Conservation (phyloP, 2,888 invertebrate species). For the Scotopteryx bipunctaria region DNA sequence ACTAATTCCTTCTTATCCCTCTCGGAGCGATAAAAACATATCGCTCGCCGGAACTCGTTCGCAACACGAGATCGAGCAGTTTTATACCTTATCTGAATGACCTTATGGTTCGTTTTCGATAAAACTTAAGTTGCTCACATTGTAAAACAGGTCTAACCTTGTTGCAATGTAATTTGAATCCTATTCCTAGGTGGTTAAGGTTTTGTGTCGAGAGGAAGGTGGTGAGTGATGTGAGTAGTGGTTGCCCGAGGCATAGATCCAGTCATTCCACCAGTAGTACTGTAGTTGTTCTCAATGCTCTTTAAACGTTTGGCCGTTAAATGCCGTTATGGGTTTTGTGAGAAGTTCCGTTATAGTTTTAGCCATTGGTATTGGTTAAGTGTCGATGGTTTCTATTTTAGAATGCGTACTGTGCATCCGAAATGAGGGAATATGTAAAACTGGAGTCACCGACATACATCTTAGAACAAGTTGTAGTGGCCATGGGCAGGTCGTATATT, state of each 20-base stretch:
- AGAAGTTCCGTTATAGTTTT: constrained; percentile 1
- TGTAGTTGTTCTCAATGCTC: neutral
- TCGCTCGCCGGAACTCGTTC: constrained; percentile 16
- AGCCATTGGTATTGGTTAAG: neutral
- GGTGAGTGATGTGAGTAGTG: neutral
- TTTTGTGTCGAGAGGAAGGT: neutral
- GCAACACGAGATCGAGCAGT: neutral
- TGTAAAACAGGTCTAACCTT: constrained; percentile 7
- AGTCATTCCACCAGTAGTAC: constrained; percentile 2
- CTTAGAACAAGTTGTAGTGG: no score
- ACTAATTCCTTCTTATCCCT: constrained; percentile 18
- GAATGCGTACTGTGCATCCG: no score
- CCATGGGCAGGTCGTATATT: no score
- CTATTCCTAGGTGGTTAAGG: neutral
- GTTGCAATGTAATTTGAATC: neutral
- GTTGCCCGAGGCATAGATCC: constrained; percentile 17
- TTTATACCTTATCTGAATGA: constrained; percentile 13
- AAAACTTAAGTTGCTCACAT: constrained; percentile 7
- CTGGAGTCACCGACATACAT: no score
- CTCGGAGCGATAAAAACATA: constrained; percentile 20
- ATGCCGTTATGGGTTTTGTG: constrained; percentile 4
- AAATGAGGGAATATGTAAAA: no score
- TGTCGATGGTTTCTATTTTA: no score
- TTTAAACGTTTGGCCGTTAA: neutral
- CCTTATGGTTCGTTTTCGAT: constrained; percentile 15